Percentiles rank a stretch among this genome's conserved stretches.
Conservation (phyloP, 2,888 invertebrate species). For the Drosophila testacea region DNA sequence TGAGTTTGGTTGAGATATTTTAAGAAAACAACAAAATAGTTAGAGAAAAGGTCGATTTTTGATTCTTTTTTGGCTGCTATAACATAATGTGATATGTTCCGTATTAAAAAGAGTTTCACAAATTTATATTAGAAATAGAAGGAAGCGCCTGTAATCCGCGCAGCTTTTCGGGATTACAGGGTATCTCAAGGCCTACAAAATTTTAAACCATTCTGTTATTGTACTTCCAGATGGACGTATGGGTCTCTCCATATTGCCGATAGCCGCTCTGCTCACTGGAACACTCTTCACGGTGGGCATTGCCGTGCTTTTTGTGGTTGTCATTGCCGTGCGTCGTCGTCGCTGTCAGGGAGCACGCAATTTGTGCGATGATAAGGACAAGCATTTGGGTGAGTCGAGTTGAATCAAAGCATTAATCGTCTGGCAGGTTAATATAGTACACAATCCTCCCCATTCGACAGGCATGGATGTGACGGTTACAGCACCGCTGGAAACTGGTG, state of each 20-base stretch:
- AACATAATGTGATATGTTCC: no score
- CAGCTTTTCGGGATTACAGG: not conserved
- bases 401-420: conserved; percentile 6
- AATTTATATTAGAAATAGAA: not conserved
- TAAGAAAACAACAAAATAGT: no score
- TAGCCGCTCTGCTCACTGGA: conserved; percentile 90
- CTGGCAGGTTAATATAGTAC: conserved; percentile 7
- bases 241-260: conserved; percentile 89
- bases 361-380: conserved; percentile 85
- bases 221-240: conserved; percentile 88
- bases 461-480: conserved; percentile 86
- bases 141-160: not conserved
- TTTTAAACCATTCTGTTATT: not conserved
- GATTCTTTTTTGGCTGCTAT: no score
- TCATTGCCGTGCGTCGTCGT: conserved; percentile 88
- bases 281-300: conserved; percentile 88
- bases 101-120: not conserved
- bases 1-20: no score
- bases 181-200: not conserved
- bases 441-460: conserved; percentile 38
- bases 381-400: conserved; percentile 84
- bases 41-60: no score
- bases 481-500: conserved; percentile 90
- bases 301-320: conserved; percentile 88
- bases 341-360: conserved; percentile 87